Evolutionary conservation across 1,140 invertebrate species (phyloP).

Genomic region (Penaeus chinensis): DNA sequence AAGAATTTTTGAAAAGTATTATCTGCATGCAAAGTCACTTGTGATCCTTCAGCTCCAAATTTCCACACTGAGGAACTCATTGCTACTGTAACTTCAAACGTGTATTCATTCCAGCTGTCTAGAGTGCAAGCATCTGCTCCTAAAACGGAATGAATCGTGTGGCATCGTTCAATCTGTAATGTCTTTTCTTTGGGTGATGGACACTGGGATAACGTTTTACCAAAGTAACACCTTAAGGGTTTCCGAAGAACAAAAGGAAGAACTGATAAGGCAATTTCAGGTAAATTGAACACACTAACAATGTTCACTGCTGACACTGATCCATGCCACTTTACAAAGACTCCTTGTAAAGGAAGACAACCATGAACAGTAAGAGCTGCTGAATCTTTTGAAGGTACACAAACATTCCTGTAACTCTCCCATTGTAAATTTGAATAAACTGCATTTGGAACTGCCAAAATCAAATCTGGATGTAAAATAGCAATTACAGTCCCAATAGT

Average conservation of each 20-base stretch:
- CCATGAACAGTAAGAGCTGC: conserved; percentile 32
- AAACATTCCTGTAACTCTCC: conserved; percentile 55
- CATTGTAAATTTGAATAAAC: conserved; percentile 35
- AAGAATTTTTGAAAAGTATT: conserved; percentile 37
- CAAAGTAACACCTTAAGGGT: conserved; percentile 38
- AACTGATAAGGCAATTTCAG: conserved; percentile 16
- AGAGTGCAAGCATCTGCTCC: conserved; percentile 40
- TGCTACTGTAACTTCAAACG: conserved; percentile 35
- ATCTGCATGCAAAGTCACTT: conserved; percentile 29
- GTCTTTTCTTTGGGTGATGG: background rate
- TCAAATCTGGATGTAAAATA: conserved; percentile 17
- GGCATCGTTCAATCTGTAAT: conserved; percentile 24
- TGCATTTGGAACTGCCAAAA: background rate
- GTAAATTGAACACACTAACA: conserved; percentile 32
- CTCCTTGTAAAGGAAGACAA: conserved; percentile 47
- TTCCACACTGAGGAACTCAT: conserved; percentile 54
- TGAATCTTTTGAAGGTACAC: conserved; percentile 39
- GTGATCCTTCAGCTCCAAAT: conserved; percentile 33
- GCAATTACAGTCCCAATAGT: conserved; percentile 1
- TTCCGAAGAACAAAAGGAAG: conserved; percentile 26
- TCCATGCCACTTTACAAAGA: conserved; percentile 50
- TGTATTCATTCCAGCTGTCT: conserved; percentile 54
- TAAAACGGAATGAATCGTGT: conserved; percentile 33
- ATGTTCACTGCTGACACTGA: conserved; percentile 40
- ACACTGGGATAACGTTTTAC: conserved; percentile 27